Percentiles rank a stretch among this genome's conserved stretches.
Conservation (phyloP, 92 coral and sea anemone genomes). For the Phenganax marumi region DNA sequence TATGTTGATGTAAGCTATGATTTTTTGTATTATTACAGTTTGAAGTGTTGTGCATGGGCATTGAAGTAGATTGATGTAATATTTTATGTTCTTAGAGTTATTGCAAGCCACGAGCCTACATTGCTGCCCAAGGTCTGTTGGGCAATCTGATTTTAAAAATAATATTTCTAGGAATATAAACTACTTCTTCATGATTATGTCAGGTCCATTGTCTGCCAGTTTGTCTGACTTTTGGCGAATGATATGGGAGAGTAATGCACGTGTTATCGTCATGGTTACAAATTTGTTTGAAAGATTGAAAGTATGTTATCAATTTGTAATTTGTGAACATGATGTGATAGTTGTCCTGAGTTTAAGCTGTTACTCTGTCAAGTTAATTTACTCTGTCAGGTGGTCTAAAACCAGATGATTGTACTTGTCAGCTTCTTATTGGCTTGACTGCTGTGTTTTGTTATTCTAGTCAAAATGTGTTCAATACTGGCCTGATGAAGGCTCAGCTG, state of each 20-base stretch:
- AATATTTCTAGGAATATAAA: background rate
- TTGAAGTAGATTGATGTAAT: background rate
- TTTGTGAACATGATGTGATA: background rate
- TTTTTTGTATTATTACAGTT: background rate
- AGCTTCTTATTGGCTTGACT: no score
- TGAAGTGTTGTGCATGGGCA: background rate
- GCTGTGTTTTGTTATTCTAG: constrained; percentile 47
- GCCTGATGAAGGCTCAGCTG: constrained; percentile 72
- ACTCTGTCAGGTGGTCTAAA: no score
- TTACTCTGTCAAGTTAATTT: no score
- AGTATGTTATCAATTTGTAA: constrained; percentile 48
- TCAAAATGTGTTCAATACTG: constrained; percentile 92
- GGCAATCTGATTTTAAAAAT: background rate
- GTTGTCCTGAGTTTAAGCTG: background rate
- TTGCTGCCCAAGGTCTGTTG: constrained; percentile 91
- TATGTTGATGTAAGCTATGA: constrained; percentile 82
- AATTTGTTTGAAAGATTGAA: constrained; percentile 84
- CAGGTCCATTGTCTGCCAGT: constrained; percentile 84
- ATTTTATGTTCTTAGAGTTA: constrained; percentile 65
- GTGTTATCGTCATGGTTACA: constrained; percentile 93
- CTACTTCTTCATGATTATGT: background rate
- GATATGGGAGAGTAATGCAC: constrained; percentile 93
- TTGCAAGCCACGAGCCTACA: constrained; percentile 72
- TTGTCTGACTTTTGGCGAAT: constrained; percentile 92
- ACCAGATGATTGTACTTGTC: no score